phyloP scores from a whole-genome alignment of 2,888 invertebrate species.

The Cynaeus angustus region DNA sequence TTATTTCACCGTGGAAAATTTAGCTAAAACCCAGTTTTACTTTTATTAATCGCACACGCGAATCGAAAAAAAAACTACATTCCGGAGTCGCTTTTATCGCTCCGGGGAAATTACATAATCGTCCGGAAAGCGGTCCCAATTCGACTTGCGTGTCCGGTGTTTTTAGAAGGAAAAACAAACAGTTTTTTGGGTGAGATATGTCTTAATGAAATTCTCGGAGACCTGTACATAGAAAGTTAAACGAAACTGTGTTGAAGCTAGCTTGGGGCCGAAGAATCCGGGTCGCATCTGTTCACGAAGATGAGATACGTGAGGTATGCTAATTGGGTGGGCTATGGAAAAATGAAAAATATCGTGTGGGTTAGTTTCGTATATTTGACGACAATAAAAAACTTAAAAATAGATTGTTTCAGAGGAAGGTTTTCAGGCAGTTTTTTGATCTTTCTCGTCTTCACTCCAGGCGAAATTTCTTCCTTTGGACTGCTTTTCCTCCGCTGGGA shows the following conservation, averaged over 20 bases:
- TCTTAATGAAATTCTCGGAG: constrained; percentile 30
- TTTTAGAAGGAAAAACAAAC: constrained; percentile 9
- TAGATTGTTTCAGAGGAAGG: neutral
- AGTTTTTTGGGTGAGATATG: constrained; percentile 20
- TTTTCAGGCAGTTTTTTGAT: constrained; percentile 10
- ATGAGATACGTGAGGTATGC: constrained; percentile 38
- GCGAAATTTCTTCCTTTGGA: constrained; percentile 69
- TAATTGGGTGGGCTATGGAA: constrained; percentile 18
- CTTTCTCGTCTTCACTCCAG: constrained; percentile 66
- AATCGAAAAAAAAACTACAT: constrained; percentile 28
- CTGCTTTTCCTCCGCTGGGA: constrained; percentile 36
- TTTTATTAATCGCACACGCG: constrained; percentile 13
- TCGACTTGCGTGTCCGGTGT: neutral
- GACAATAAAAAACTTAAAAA: constrained; percentile 2
- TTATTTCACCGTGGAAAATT: constrained; percentile 12
- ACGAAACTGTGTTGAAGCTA: constrained; percentile 60
- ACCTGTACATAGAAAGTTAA: constrained; percentile 56
- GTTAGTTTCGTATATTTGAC: neutral
- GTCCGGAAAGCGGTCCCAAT: constrained; percentile 6
- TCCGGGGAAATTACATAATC: constrained; percentile 14
- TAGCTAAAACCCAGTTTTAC: constrained; percentile 20
- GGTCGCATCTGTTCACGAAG: constrained; percentile 60
- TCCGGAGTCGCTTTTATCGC: constrained; percentile 25
- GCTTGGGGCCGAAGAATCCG: constrained; percentile 59
- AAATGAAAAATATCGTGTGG: constrained; percentile 1